Evolutionary conservation across 2,797 vertebrate species (phyloP), one percentile per base, ranked within the genome.

Genomic region (Acropternis orthonyx): DNA sequence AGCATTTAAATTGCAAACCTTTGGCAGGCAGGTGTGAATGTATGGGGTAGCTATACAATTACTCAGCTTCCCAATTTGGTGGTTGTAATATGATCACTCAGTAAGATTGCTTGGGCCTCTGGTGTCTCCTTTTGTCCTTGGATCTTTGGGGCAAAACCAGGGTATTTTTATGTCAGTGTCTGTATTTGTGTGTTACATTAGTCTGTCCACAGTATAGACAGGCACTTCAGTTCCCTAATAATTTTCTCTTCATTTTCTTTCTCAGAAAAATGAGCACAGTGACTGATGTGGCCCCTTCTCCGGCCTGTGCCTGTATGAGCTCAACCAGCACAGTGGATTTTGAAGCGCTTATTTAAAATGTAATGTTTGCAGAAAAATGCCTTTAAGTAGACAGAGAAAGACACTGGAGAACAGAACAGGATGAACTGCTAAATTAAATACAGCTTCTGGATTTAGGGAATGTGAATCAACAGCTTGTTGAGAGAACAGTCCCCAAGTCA

Each of bases 401-500:
- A 30, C 67, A 48, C 51, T 65, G 36, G 74, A 93, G 84, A 93
- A 41, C 12, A 74, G 55, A 76, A 61, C 11, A 75, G 43, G 55
- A 85, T 54, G 66, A 92, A 92, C 37, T 81, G 6, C 43, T 81
- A 93, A 94, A 85, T 92, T 92, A 94, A 84, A 92, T 78, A 89
- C 85, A 69, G 37, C 73, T 88, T 89, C 85, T 89, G 73, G 37
- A 27, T 91, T 91, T 95, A 61, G n/a, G 78, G 66, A 77, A 83
- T n/a, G 18, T 86, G 85, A 92, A 93, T 68, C 37, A 80, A 72
- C 43, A 62, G 14, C 62, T 81, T 75, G 37, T 88, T 86, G 27
- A 18, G 59, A 74, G 63, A 85, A 32, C 34, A 75, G 52, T 76
- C 52, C 84, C 43, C 41, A 89, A 52, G 51, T 44, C 52, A 77